Evolutionary conservation across 2,888 invertebrate species (phyloP), one percentile per base, ranked within the genome.

Genomic region (Portevinia maculata): DNA sequence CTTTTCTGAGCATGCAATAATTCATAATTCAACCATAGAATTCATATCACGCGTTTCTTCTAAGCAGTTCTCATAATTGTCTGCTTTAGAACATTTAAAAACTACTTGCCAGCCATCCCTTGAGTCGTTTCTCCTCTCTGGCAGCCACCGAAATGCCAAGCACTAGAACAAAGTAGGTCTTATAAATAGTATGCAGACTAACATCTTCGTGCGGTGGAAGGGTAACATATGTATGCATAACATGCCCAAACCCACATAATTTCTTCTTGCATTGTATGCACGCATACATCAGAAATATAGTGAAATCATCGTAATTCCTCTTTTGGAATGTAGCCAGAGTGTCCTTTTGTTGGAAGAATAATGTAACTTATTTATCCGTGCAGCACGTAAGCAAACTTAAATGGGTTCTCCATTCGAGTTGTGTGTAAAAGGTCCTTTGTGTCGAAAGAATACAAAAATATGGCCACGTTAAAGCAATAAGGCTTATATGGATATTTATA

Each of bases 321-420:
- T 2, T 37, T 55, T 55, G 53, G 37, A 55, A 37, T 21, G 19
- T 21, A 13, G 53, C 53, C 53, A 34, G 37, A n/a, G 53, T 37
- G 37, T 21, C 37, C 53, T 21, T 55, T 55, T 55, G 53, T 55
- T 55, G 53, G n/a, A 37, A 13, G 37, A 32, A 34, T 34, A 55
- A 13, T 53, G 53, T 15, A 32, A 34, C 53, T 53, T 3, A n/a
- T n/a, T 28, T 30, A 30, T 8, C 50, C 8, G 15, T 9, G 11
- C 1, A 15, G 15, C 5, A 17, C 4, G 30, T 15, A 15, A 9
- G 28, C 30, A 50, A 15, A 13, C 9, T 28, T 15, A 28, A 50
- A 13, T 30, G 44, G 3, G 9, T 44, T 11, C 11, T 44, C 1
- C 19, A 2, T 1, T 3, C 5, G 15, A 8, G 13, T 30, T 50